Evolutionary conservation across 2,113 vertebrate species (phyloP), one percentile per base, ranked within the genome.

Genomic region (Recurvirostra avosetta): DNA sequence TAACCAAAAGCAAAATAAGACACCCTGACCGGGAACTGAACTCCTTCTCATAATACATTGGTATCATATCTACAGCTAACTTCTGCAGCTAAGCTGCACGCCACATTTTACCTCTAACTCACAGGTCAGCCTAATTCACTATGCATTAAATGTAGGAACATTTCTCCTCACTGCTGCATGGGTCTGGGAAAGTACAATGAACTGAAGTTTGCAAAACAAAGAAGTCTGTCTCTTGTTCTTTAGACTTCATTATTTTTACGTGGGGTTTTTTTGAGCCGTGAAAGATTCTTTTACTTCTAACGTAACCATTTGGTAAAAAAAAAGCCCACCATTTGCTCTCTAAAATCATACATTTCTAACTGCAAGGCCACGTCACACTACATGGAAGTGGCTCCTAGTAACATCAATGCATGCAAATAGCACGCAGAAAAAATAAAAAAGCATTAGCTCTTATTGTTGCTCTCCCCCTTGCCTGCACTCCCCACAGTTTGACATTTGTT

Each of bases 401-500:
- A 45, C 75, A 81, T 65, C 80, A 82, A 62, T 81, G 78, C 30
- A 53, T 62, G n/a, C 30, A 89, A 87, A 94, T 30, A 71, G 4
- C n/a, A 72, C 14, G 66, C 49, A 87, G 89, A 29, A 41, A 74
- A 86, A 90, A 12, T 5, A 14, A 40, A 86, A 79, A 87, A 77
- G 21, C n/a, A n/a, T 76, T 85, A 58, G 40, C 49, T 94, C 8
- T 76, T 40, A 49, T 70, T 92, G 93, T 92, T 88, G 66, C 59
- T 83, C 38, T 88, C 29, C 68, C 25, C 53, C 61, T 95, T 4
- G 53, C 65, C 88, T 87, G 68, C 27, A 15, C 53, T 94, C 80
- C 80, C 84, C 85, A 73, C 43, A 68, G 84, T 50, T 47, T 85
- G 91, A 81, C 92, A 89, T 97, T 97, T 96, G 84, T 85, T 85